phyloP scores from a whole-genome alignment of 1,140 invertebrate genomes.

The Hormaphis cornu region DNA sequence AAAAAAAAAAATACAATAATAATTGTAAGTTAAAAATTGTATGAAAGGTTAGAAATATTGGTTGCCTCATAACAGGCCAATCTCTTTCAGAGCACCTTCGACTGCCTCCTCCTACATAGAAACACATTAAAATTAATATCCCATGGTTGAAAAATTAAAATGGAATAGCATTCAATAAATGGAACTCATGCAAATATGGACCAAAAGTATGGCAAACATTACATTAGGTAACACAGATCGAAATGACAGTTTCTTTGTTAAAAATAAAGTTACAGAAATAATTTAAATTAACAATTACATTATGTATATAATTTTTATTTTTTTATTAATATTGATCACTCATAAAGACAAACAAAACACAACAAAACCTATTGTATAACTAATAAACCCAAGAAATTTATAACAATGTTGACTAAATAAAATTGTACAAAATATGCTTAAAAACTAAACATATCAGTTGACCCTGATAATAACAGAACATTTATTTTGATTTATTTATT shows the following conservation, averaged over 20 bases:
- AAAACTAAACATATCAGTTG: slow-evolving; percentile 18
- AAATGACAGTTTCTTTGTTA: slow-evolving; percentile 5
- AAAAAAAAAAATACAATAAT: slow-evolving; percentile 29
- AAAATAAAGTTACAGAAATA: not conserved
- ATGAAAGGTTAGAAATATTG: slow-evolving; percentile 21
- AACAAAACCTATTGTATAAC: not conserved
- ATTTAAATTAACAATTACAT: not conserved
- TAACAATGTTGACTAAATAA: slow-evolving; percentile 24
- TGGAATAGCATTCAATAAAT: slow-evolving; percentile 4
- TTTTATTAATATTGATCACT: slow-evolving; percentile 11
- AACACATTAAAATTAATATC: slow-evolving; percentile 26
- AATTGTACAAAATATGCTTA: slow-evolving; percentile 2
- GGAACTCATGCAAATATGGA: slow-evolving; percentile 12
- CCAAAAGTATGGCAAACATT: not conserved
- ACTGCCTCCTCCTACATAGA: slow-evolving; percentile 64
- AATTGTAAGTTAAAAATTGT: slow-evolving; percentile 6
- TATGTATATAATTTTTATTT: too few relatives aligned
- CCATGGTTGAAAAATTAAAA: slow-evolving; percentile 12
- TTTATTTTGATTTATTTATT: slow-evolving; percentile 6
- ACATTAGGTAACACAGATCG: slow-evolving; percentile 5
- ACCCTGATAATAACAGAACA: not conserved
- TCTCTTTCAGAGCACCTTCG: slow-evolving; percentile 69
- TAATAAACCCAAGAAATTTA: slow-evolving; percentile 19
- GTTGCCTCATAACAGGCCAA: slow-evolving; percentile 54
- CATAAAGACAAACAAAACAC: slow-evolving; percentile 12